Evolutionary conservation across 2,797 vertebrate species (phyloP), one percentile per base, ranked within the genome.

Genomic region (Sebastes kiyomatsui): DNA sequence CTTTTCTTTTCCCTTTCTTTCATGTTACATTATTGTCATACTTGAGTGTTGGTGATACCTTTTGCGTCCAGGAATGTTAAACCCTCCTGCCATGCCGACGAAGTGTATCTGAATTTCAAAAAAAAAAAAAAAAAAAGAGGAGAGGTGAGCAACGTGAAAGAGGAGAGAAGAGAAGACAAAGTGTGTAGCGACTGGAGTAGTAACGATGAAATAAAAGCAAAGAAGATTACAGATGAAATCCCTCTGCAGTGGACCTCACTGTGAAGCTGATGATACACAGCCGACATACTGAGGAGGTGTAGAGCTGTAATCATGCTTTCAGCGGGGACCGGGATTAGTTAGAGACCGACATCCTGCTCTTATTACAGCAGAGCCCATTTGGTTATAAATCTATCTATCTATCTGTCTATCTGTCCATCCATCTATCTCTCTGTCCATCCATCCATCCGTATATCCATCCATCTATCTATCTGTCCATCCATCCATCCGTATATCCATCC

Each of bases 231-330:
- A 74, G 55, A 52, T 81, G 18, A 80, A 79, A 85, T 82, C 75
- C 74, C 60, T 84, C 78, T 54, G 77, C 82, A 84, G 79, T 76
- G 77, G 79, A 76, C 67, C 77, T 77, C 61, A 72, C 80, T 84
- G 87, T 60, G 83, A 87, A 77, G 72, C 79, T 77, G 88, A 86
- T 88, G 91, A 90, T 78, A 80, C 67, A 81, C 82, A 77, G 78
- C 61, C 2, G 23, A 77, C 82, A 72, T 22, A 76, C 73, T 72
- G 87, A 80, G 79, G 64, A 12, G 14, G 64, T 60, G 64, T 18
- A 35, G 59, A 90, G 85, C 74, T 82, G 73, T 88, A 89, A 89
- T 89, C 84, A 86, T 58, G 66, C 69, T 79, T 89, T 80, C 72
- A 89, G 77, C 61, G 54, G 72, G 75, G 32, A 70, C 64, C 14